Evolutionary conservation across 2,113 vertebrate species (phyloP).

Genomic region (Nansenia antarctica): DNA sequence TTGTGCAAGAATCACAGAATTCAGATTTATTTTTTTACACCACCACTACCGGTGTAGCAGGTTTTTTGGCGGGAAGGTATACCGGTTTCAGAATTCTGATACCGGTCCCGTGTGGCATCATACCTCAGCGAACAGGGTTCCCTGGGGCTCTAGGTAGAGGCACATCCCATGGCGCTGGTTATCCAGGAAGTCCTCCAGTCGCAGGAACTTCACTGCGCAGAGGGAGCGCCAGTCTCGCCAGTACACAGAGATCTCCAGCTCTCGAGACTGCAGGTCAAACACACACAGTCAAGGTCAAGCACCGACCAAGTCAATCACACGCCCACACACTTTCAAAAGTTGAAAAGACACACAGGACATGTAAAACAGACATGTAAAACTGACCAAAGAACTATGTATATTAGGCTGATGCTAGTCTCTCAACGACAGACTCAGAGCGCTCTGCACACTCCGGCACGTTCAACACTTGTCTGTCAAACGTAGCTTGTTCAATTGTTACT

Average conservation of each 20-base stretch:
- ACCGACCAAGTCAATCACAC: too few relatives aligned
- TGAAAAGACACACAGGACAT: background rate
- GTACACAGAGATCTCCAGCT: constrained; percentile 98
- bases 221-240: constrained; percentile 98
- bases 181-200: constrained; percentile 98
- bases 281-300: constrained; percentile 5
- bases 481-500: too few relatives aligned
- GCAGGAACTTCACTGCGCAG: constrained; percentile 97
- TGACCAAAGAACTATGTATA: background rate
- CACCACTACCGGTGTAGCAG: background rate
- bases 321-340: too few relatives aligned
- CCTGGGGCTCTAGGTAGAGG: constrained; percentile 97
- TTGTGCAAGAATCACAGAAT: too few relatives aligned
- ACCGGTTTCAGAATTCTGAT: background rate
- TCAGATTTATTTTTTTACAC: too few relatives aligned
- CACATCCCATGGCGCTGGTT: constrained; percentile 99
- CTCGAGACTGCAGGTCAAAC: constrained; percentile 82
- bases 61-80: background rate
- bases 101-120: background rate
- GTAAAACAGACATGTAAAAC: too few relatives aligned
- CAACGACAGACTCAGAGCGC: too few relatives aligned
- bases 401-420: too few relatives aligned
- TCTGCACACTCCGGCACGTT: too few relatives aligned
- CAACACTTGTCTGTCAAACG: too few relatives aligned
- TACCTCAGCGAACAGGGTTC: constrained; percentile 63